Conservation (phyloP, 2,113 vertebrate genomes). For the Sminthopsis crassicaudata region DNA sequence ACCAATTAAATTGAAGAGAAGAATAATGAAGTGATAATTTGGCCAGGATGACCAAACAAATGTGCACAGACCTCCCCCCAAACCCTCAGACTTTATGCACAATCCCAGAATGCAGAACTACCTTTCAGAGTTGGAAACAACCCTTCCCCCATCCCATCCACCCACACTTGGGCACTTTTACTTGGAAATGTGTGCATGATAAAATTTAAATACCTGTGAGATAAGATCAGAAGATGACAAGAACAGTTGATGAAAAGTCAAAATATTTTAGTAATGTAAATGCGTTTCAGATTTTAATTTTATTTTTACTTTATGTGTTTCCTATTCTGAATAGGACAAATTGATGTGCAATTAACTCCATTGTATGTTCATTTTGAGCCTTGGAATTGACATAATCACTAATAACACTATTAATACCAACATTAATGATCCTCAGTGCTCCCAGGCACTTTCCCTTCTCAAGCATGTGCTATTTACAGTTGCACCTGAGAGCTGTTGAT, state of each 20-base stretch:
- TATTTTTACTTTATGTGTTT: conserved; percentile 1
- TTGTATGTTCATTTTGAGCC: conserved; percentile 6
- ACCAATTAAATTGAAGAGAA: background rate
- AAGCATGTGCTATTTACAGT: background rate
- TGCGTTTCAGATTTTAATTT: background rate
- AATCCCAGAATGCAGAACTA: background rate
- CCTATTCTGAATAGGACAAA: conserved; percentile 2
- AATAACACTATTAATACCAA: conserved; percentile 4
- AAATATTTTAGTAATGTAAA: conserved; percentile 8
- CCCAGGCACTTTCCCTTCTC: background rate
- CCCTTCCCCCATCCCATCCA: background rate
- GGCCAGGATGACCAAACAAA: background rate
- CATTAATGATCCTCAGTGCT: background rate
- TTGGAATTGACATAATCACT: conserved; percentile 1
- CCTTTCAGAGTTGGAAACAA: background rate
- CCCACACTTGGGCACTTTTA: background rate
- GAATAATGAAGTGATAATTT: background rate
- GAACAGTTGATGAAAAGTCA: conserved; percentile 2
- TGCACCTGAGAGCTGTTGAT: background rate
- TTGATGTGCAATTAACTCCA: conserved; percentile 5
- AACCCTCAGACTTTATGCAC: background rate
- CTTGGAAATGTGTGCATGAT: background rate
- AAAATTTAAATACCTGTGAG: conserved; percentile 1
- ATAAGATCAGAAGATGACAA: conserved; percentile 6
- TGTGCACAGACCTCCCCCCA: background rate